Evolutionary conservation across 2,113 vertebrate genomes (phyloP).

Genomic region (Mirza zaza): DNA sequence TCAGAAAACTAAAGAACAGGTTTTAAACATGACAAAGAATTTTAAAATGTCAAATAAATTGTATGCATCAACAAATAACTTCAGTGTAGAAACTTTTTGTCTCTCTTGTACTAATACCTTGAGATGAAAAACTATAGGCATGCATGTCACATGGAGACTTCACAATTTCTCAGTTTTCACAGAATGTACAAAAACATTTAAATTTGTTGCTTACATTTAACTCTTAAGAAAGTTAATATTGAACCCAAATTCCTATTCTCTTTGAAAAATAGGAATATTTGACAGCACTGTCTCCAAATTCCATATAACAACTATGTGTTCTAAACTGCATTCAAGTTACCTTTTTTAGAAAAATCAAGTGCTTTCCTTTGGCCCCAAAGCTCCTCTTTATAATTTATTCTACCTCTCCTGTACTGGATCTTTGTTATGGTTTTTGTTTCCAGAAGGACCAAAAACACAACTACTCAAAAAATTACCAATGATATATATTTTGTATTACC

Average conservation of each 20-base stretch:
- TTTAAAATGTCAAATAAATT: background rate
- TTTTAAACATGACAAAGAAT: background rate
- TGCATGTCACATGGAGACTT: background rate
- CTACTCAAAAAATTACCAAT: background rate
- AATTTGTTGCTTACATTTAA: background rate
- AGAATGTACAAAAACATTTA: background rate
- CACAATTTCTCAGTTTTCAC: background rate
- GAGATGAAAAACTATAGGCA: background rate
- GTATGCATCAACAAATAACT: background rate
- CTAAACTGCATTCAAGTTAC: background rate
- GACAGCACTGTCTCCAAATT: background rate
- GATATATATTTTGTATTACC: background rate
- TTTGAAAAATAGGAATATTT: background rate
- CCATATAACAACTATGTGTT: background rate
- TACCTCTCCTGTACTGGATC: background rate
- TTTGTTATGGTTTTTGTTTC: background rate
- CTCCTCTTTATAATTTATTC: background rate
- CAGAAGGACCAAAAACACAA: background rate
- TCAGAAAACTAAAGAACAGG: background rate
- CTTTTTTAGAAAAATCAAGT: background rate
- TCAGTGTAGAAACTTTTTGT: background rate
- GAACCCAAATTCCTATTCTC: background rate
- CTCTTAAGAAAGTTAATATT: background rate
- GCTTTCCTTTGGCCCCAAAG: rapidly evolving
- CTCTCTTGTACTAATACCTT: background rate